phyloP scores from a whole-genome alignment of 2,113 vertebrate species.

The Tragulus kanchil region DNA sequence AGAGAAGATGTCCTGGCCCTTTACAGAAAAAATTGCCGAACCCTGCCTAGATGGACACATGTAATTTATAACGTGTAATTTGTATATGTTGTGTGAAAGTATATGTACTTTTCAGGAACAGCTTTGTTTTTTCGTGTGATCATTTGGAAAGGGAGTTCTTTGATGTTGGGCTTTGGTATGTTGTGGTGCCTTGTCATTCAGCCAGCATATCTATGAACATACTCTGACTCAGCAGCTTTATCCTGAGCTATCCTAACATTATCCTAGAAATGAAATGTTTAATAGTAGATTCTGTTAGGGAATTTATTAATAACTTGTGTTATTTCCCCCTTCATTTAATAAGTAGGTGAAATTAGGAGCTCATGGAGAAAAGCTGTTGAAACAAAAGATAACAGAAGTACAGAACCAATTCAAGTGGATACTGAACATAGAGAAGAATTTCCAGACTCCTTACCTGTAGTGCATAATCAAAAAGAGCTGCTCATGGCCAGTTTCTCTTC shows the following conservation, averaged over 20 bases:
- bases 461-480: neutral
- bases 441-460: neutral
- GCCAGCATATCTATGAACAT: neutral
- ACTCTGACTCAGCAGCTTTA: slow-evolving; percentile 34
- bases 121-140: slow-evolving; percentile 38
- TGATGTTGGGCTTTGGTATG: slow-evolving; percentile 23
- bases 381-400: slow-evolving; percentile 53
- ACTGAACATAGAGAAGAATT: neutral
- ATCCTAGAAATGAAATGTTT: slow-evolving; percentile 47
- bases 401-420: slow-evolving; percentile 27
- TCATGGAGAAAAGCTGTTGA: slow-evolving; percentile 87
- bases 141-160: slow-evolving; percentile 3
- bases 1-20: neutral
- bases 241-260: neutral
- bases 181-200: neutral
- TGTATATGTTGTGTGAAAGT: neutral
- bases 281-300: slow-evolving; percentile 43
- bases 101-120: slow-evolving; percentile 30
- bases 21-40: slow-evolving; percentile 9
- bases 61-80: neutral
- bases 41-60: neutral
- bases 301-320: slow-evolving; percentile 64
- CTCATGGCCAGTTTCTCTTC: neutral
- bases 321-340: slow-evolving; percentile 15
- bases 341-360: slow-evolving; percentile 88